These are phyloP conservation scores for Xiphophorus hellerii DNA, from an alignment of 2,113 vertebrate genomes.

Conservation along the genomic window DNA sequence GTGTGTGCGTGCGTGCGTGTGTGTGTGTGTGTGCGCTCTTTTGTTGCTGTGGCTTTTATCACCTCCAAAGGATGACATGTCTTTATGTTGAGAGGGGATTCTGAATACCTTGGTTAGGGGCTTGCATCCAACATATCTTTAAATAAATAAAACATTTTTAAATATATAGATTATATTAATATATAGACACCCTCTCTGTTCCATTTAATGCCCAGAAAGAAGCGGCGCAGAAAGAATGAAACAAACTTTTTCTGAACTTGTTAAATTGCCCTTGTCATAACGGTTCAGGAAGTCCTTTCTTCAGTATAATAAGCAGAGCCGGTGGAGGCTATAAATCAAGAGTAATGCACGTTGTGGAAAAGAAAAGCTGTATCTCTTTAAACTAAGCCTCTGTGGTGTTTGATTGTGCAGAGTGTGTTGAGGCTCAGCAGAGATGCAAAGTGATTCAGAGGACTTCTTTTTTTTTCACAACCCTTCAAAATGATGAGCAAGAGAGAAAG, in stretches of 20 bases:
- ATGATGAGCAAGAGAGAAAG: constrained; percentile 50
- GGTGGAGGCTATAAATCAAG: constrained; percentile 63
- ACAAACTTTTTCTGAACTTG: constrained; percentile 58
- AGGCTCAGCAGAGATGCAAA: constrained; percentile 22
- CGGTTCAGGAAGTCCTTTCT: constrained; percentile 66
- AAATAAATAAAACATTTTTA: background rate
- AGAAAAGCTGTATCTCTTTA: constrained; percentile 38
- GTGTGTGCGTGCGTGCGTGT: too few species aligned
- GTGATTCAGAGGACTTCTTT: constrained; percentile 41
- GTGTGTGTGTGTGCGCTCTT: background rate
- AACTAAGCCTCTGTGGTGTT: constrained; percentile 37
- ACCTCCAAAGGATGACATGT: background rate
- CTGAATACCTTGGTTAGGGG: background rate
- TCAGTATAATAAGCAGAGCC: constrained; percentile 47
- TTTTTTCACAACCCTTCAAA: constrained; percentile 32
- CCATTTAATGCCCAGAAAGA: constrained; percentile 32
- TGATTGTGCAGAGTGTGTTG: constrained; percentile 48
- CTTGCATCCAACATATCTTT: background rate
- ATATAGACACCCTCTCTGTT: constrained; percentile 19
- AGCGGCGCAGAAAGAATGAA: constrained; percentile 26
- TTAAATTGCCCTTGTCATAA: constrained; percentile 73
- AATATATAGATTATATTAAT: background rate
- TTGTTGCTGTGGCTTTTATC: background rate
- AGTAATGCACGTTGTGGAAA: constrained; percentile 10
- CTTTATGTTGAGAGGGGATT: background rate